Conservation (phyloP, 2,888 invertebrate genomes). For the Anoncus sp. region DNA sequence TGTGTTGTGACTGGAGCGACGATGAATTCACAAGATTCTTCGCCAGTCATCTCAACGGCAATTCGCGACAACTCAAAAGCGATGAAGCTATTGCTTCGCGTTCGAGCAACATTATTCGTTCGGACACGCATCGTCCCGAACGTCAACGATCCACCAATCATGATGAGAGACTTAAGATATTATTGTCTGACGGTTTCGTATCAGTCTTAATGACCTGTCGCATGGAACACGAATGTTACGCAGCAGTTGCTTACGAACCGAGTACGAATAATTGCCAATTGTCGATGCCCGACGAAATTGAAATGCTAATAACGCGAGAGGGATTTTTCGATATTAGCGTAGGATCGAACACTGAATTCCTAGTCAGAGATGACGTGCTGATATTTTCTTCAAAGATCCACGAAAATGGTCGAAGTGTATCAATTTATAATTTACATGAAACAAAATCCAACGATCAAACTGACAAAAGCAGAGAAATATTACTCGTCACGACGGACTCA, state of each 20-base stretch:
- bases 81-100: slow-evolving; percentile 31
- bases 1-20: slow-evolving; percentile 76
- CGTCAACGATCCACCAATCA: slow-evolving; percentile 41
- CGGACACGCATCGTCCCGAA: slow-evolving; percentile 42
- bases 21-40: slow-evolving; percentile 74
- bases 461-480: slow-evolving; percentile 9
- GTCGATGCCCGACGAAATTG: slow-evolving; percentile 74
- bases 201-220: slow-evolving; percentile 75
- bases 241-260: slow-evolving; percentile 84
- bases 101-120: slow-evolving; percentile 27
- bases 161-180: slow-evolving; percentile 65
- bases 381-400: slow-evolving; percentile 25
- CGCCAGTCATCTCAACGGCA: background rate
- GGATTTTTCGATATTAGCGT: slow-evolving; percentile 62
- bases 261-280: slow-evolving; percentile 73
- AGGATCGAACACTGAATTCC: slow-evolving; percentile 32
- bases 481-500: slow-evolving; percentile 64
- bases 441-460: background rate
- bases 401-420: slow-evolving; percentile 23
- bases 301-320: slow-evolving; percentile 70
- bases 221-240: slow-evolving; percentile 85
- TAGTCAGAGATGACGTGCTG: slow-evolving; percentile 31
- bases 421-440: slow-evolving; percentile 54
- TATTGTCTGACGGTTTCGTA: slow-evolving; percentile 75
- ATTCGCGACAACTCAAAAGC: slow-evolving; percentile 33